Conservation (phyloP, 2,797 vertebrate species). For the Buphagus erythrorhynchus region DNA sequence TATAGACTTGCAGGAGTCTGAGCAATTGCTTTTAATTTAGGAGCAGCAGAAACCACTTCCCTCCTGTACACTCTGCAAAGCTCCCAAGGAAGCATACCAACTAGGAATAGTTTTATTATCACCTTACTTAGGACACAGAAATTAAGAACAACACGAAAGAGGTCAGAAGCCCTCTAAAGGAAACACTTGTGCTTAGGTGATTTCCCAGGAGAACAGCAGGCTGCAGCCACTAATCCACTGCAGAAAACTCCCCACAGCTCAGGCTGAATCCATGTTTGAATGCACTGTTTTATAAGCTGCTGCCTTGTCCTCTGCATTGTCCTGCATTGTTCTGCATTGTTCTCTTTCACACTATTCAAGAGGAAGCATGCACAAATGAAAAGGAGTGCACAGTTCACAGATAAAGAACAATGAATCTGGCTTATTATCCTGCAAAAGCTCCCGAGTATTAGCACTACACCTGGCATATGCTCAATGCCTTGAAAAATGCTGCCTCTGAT, state of each 20-base stretch:
- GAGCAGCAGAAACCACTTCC: neutral
- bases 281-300: neutral
- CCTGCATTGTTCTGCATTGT: neutral
- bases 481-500: neutral
- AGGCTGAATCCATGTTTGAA: neutral
- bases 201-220: neutral
- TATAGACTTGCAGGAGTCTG: neutral
- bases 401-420: neutral
- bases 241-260: neutral
- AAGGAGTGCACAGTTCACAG: neutral
- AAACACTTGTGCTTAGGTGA: neutral
- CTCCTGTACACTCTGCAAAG: neutral
- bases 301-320: neutral
- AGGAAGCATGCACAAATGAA: neutral
- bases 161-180: conserved; percentile 37
- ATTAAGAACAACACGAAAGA: conserved; percentile 23
- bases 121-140: conserved; percentile 17
- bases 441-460: neutral
- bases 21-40: conserved; percentile 4
- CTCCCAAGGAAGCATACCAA: neutral
- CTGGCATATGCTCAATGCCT: neutral
- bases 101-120: conserved; percentile 18
- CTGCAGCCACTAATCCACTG: neutral
- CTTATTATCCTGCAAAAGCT: neutral
- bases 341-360: neutral